A percentile compares a stretch with the other conserved stretches of the same genome.
phyloP scores from a whole-genome alignment of 2,888 invertebrate species.

The Drosophila prolongata region DNA sequence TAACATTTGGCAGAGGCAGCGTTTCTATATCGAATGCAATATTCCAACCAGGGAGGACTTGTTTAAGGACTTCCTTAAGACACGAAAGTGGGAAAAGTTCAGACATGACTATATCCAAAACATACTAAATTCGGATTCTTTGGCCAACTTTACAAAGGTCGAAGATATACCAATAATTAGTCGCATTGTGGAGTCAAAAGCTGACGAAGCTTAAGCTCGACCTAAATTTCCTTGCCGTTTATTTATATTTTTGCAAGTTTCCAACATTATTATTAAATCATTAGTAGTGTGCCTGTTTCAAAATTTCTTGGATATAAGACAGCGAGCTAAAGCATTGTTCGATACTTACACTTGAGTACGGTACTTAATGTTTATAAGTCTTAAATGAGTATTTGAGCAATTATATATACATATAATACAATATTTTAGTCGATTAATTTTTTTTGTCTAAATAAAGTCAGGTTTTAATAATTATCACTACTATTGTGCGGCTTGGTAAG shows the following conservation, averaged over 20 bases:
- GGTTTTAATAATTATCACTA: too few relatives aligned
- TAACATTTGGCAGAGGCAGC: constrained; percentile 82
- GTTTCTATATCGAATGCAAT: constrained; percentile 78
- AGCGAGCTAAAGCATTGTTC: not conserved
- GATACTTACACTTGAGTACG: not conserved
- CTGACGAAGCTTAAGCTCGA: constrained; percentile 19
- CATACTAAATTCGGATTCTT: constrained; percentile 48
- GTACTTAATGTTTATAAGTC: not conserved
- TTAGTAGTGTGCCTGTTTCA: not conserved
- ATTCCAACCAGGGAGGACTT: constrained; percentile 82
- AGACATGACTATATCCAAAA: constrained; percentile 72
- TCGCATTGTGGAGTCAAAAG: constrained; percentile 78
- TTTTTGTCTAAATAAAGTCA: too few relatives aligned
- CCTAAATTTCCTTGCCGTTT: not conserved
- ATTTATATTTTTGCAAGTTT: constrained; percentile 20
- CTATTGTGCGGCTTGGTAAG: too few relatives aligned
- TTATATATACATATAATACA: not conserved
- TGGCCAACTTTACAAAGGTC: constrained; percentile 69
- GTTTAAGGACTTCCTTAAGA: constrained; percentile 78
- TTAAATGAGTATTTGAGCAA: not conserved
- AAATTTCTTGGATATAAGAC: not conserved
- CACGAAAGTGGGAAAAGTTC: constrained; percentile 81
- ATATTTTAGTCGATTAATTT: too few relatives aligned
- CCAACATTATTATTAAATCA: constrained; percentile 8
- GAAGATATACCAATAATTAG: constrained; percentile 83